These are phyloP conservation scores for Serranus cabrilla DNA, from an alignment of 2,797 vertebrate species.

Conservation along the genomic window DNA sequence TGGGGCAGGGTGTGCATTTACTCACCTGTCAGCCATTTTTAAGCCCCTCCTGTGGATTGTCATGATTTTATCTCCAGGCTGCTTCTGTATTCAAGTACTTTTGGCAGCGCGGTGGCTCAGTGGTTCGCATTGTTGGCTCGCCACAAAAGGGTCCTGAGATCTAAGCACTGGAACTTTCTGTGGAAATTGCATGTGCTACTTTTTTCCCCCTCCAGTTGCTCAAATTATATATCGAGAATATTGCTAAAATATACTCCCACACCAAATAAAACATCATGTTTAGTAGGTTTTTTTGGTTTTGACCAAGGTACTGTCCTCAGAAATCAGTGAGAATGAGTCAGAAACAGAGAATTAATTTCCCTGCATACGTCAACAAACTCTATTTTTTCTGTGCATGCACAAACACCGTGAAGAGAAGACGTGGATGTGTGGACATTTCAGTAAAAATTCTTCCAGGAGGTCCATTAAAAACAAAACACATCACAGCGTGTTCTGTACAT, in stretches of 20 bases:
- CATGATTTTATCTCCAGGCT: constrained; percentile 20
- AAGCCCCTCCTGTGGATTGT: constrained; percentile 24
- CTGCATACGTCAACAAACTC: background rate
- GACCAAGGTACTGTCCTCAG: constrained; percentile 21
- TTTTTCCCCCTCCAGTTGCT: constrained; percentile 14
- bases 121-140: constrained; percentile 6
- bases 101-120: background rate
- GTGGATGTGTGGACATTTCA: background rate
- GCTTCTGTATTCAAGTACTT: constrained; percentile 10
- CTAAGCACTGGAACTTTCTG: constrained; percentile 13
- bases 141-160: background rate
- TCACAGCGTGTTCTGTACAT: background rate
- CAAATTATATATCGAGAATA: background rate
- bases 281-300: background rate
- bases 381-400: background rate
- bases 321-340: background rate
- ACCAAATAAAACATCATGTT: constrained; percentile 17
- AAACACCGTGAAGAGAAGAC: background rate
- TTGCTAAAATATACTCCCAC: constrained; percentile 20
- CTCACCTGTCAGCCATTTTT: constrained; percentile 45
- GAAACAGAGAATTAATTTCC: constrained; percentile 2
- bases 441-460: background rate
- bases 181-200: background rate
- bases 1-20: background rate
- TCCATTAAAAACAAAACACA: background rate